Evolutionary conservation across 1,140 invertebrate species (phyloP), one percentile per base, ranked within the genome.

Genomic region (Hycleus cichorii): DNA sequence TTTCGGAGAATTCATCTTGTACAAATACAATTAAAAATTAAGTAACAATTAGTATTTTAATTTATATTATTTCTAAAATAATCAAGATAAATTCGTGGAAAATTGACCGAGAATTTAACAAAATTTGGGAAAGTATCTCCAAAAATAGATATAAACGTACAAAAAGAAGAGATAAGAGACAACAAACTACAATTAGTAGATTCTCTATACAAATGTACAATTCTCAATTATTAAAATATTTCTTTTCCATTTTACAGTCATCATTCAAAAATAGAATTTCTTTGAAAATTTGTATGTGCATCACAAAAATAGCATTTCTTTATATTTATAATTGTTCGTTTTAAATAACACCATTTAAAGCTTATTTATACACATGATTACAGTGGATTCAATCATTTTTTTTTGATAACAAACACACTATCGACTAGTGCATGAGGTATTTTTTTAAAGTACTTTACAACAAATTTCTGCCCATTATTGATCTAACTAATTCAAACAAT

Each of bases 261-360:
- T 48, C 52, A 60, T 57, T 66, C 57, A 62, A 62, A 63, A 62
- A 67, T 67, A 65, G 11, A n/a, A 39, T 39, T 7, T 39, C 6
- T 39, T 39, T 11, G 10, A n/a, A 42, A 7, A 8, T 11, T 4
- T 67, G 59, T 65, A 60, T 61, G 60, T 65, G 60, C 57, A 43
- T 67, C 63, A 67, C 58, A 65, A 67, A 66, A 67, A 67, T 66
- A 66, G 39, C 57, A 50, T 63, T 49, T 39, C 57, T 49, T 58
- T 42, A 45, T 45, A 32, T 39, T 62, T n/a, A n/a, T 11, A 18
- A 18, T 42, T n/a, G 40, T 42, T 42, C 10, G 47, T 59, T 63
- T 52, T 43, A 5, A 32, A 32, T 5, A 42, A 60, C 49, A 60
- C 52, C 54, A 65, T 52, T 58, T 63, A 65, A 64, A 62, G 63